Percentiles rank a stretch among this genome's conserved stretches.
Conservation (phyloP, 2,888 invertebrate species). For the Lithophane semibrunnea region DNA sequence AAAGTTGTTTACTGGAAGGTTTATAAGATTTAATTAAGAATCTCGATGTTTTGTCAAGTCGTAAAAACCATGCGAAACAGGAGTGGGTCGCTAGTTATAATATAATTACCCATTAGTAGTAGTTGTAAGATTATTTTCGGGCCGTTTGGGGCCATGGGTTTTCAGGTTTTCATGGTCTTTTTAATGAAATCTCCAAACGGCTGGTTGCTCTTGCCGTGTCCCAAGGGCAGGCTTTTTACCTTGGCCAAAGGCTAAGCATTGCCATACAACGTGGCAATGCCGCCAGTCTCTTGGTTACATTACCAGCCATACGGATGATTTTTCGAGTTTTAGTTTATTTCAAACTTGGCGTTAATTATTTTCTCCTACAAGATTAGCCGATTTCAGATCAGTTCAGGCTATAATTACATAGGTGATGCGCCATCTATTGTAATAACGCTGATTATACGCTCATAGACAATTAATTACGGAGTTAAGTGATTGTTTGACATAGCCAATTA, state of each 20-base stretch:
- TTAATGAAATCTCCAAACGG: background rate
- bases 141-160: background rate
- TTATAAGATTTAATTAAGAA: no score
- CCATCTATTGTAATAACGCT: slow-evolving; percentile 47
- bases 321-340: background rate
- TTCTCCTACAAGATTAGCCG: slow-evolving; percentile 9
- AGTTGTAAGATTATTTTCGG: background rate
- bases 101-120: no score
- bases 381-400: slow-evolving; percentile 5
- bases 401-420: slow-evolving; percentile 32
- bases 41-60: no score
- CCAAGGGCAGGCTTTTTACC: no score
- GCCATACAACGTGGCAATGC: no score
- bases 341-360: background rate
- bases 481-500: slow-evolving; percentile 43
- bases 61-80: no score
- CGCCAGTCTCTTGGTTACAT: no score
- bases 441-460: slow-evolving; percentile 48
- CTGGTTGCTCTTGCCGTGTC: background rate
- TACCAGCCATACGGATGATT: no score
- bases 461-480: slow-evolving; percentile 49
- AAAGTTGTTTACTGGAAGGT: no score
- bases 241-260: no score
- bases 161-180: background rate
- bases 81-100: no score